Evolutionary conservation across 2,888 invertebrate genomes (phyloP).

Genomic region (Galeopsomyia nigrocyanea): DNA sequence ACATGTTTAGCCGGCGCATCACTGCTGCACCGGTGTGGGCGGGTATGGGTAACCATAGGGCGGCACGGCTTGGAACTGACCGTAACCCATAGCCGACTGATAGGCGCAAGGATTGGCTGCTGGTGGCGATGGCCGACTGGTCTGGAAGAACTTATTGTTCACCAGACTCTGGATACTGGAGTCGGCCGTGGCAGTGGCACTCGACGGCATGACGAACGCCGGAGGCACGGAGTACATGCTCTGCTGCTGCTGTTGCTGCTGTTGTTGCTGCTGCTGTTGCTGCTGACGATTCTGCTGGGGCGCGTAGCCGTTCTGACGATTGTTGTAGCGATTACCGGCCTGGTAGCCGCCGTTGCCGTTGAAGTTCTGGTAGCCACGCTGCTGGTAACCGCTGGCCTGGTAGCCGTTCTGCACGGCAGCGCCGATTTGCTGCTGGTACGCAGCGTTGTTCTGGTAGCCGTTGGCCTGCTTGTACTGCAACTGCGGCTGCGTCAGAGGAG

Average conservation of each 20-base stretch:
- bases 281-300: conserved; percentile 67
- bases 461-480: conserved; percentile 64
- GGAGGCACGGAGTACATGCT: conserved; percentile 68
- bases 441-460: conserved; percentile 56
- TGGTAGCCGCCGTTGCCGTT: conserved; percentile 58
- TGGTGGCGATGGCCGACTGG: conserved; percentile 73
- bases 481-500: conserved; percentile 43
- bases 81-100: conserved; percentile 75
- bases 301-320: conserved; percentile 48
- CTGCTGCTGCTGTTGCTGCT: conserved; percentile 63
- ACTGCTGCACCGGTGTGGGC: conserved; percentile 82
- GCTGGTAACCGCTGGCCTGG: conserved; percentile 52
- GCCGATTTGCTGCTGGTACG: conserved; percentile 67
- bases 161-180: conserved; percentile 72
- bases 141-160: conserved; percentile 82
- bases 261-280: conserved; percentile 69
- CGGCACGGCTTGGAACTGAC: conserved; percentile 79
- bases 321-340: conserved; percentile 59
- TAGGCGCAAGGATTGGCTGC: conserved; percentile 74
- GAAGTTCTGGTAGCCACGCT: conserved; percentile 59
- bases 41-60: conserved; percentile 76
- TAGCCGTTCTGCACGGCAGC: conserved; percentile 58
- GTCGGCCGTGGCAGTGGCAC: conserved; percentile 64
- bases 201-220: conserved; percentile 70
- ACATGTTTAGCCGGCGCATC: conserved; percentile 64